Evolutionary conservation across 2,113 vertebrate genomes (phyloP).

Genomic region (Falco punctatus): DNA sequence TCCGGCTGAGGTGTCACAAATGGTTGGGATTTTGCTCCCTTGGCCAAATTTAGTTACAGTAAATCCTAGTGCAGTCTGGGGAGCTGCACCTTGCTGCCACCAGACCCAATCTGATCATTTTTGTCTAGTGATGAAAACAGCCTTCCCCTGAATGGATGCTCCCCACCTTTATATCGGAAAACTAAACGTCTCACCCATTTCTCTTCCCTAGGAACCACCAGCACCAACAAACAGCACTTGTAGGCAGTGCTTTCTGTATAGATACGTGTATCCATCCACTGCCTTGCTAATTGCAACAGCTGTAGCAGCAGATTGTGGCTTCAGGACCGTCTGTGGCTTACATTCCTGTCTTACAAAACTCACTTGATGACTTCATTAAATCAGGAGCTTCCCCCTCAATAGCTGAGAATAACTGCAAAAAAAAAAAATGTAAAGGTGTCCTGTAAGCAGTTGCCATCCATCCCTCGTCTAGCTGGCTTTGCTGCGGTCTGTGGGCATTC

Average conservation of each 20-base stretch:
- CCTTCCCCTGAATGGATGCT: background rate
- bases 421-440: background rate
- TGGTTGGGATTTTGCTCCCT: background rate
- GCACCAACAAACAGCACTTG: background rate
- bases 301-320: background rate
- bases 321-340: background rate
- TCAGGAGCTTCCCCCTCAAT: background rate
- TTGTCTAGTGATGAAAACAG: background rate
- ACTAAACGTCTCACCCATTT: background rate
- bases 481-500: background rate
- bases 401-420: background rate
- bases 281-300: background rate
- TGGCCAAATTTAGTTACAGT: background rate
- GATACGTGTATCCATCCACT: background rate
- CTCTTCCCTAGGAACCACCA: background rate
- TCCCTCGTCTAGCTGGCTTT: background rate
- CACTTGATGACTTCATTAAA: background rate
- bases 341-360: background rate
- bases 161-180: background rate
- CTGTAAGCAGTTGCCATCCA: background rate
- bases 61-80: background rate
- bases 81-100: background rate
- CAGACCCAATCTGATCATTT: background rate
- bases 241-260: background rate
- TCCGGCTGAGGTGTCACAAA: background rate